phyloP scores from a whole-genome alignment of 2,113 vertebrate genomes.

The Nothoprocta perdicaria region DNA sequence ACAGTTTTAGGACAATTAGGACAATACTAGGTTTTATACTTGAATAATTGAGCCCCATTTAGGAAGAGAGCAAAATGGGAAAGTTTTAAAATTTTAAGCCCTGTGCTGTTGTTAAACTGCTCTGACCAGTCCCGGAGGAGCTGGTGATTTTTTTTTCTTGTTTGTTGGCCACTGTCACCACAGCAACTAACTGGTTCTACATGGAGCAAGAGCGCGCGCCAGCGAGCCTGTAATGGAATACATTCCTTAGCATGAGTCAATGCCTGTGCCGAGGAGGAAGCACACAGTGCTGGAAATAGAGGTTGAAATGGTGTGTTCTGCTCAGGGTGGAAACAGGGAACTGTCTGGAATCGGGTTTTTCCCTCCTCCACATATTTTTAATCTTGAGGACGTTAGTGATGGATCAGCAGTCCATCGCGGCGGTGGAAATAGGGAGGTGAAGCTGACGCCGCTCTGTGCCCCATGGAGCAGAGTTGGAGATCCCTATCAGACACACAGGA shows the following conservation, averaged over 20 bases:
- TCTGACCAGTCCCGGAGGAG: slow-evolving; percentile 63
- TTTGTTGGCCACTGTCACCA: slow-evolving; percentile 74
- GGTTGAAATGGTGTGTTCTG: slow-evolving; percentile 52
- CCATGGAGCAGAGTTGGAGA: neutral
- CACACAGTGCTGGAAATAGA: slow-evolving; percentile 74
- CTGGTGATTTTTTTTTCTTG: slow-evolving; percentile 65
- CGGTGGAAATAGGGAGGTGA: neutral
- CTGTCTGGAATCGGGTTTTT: slow-evolving; percentile 34
- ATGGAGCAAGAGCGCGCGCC: slow-evolving; percentile 70
- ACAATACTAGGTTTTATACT: neutral
- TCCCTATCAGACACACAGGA: neutral
- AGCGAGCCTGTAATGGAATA: slow-evolving; percentile 83
- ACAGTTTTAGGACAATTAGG: neutral
- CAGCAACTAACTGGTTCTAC: slow-evolving; percentile 75
- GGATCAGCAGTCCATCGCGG: neutral
- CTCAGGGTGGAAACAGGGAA: slow-evolving; percentile 63
- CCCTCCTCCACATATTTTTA: slow-evolving; percentile 27
- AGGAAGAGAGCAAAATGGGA: slow-evolving; percentile 2
- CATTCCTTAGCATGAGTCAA: slow-evolving; percentile 83
- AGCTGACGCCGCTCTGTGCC: neutral
- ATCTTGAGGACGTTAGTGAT: slow-evolving; percentile 3
- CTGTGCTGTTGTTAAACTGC: slow-evolving; percentile 13
- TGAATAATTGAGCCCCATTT: neutral
- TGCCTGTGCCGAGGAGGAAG: slow-evolving; percentile 74
- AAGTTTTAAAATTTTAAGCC: neutral